phyloP scores from a whole-genome alignment of 2,797 vertebrate genomes.

The Florisuga fusca region DNA sequence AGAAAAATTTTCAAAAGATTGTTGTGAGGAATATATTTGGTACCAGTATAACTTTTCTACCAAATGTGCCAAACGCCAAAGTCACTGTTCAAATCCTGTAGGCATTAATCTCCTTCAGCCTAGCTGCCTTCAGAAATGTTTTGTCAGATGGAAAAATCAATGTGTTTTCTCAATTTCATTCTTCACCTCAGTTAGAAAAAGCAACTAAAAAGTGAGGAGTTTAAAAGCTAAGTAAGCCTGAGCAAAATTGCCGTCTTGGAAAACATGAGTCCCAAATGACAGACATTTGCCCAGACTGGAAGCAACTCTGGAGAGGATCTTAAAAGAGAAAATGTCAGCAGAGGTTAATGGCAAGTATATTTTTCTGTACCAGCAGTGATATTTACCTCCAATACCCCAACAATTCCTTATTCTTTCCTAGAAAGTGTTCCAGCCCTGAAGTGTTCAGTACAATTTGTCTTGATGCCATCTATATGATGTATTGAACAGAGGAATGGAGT shows the following conservation, averaged over 20 bases:
- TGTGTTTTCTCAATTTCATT: conserved; percentile 4
- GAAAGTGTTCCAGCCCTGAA: not conserved
- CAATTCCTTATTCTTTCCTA: not conserved
- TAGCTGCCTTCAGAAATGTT: conserved; percentile 11
- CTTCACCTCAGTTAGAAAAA: not conserved
- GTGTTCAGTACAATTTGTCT: not conserved
- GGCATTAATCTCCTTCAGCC: not conserved
- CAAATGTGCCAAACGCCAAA: not conserved
- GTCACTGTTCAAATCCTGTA: not conserved
- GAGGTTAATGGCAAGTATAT: conserved; percentile 4
- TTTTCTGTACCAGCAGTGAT: not conserved
- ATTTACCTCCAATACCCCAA: conserved; percentile 10
- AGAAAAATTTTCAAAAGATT: not conserved
- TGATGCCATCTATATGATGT: not conserved
- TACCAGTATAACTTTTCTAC: not conserved
- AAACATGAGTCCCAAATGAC: not conserved
- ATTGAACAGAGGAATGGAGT: not conserved
- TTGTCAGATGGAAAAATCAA: conserved; percentile 11
- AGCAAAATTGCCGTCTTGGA: not conserved
- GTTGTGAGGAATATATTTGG: not conserved
- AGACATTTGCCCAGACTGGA: conserved; percentile 3
- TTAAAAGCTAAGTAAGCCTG: not conserved
- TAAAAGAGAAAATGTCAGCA: conserved; percentile 43
- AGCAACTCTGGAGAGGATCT: not conserved
- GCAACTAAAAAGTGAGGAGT: not conserved